Percentiles rank a stretch among this genome's conserved stretches.
Evolutionary conservation across 1,140 invertebrate species (phyloP).

Genomic region (Telenomus remus): DNA sequence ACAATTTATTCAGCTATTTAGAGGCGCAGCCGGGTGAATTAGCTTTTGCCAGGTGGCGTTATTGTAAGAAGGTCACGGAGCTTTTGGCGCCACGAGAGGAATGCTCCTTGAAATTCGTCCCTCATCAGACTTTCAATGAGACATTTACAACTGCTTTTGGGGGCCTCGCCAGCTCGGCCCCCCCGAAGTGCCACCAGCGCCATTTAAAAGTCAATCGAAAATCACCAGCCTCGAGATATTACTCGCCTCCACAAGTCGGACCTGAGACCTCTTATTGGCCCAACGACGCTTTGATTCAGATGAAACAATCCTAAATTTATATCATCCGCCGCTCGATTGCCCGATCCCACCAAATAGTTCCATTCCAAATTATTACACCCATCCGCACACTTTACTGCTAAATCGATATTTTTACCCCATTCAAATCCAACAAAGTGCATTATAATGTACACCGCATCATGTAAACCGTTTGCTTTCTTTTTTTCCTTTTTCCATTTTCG

Average conservation of each 20-base stretch:
- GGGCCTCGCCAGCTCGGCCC: constrained; percentile 34
- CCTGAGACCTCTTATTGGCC: constrained; percentile 7
- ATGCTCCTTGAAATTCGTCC: constrained; percentile 41
- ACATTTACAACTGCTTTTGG: constrained; percentile 62
- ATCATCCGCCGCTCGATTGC: constrained; percentile 19
- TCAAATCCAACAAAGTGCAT: background rate
- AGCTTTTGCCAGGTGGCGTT: constrained; percentile 57
- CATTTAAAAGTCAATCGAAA: constrained; percentile 61
- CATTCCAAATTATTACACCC: constrained; percentile 17
- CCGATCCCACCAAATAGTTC: constrained; percentile 1
- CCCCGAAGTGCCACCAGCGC: constrained; percentile 38
- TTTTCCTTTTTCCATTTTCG: no score
- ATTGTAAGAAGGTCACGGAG: constrained; percentile 38
- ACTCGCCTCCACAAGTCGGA: constrained; percentile 32
- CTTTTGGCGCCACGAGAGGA: background rate
- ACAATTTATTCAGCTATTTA: constrained; percentile 74
- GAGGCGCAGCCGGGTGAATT: constrained; percentile 61
- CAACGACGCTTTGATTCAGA: constrained; percentile 42
- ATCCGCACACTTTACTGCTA: background rate
- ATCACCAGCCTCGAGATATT: constrained; percentile 56
- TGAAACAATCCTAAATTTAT: constrained; percentile 40
- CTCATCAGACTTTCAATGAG: constrained; percentile 66
- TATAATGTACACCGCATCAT: background rate
- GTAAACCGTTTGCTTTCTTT: background rate
- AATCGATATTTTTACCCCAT: constrained; percentile 8